Conservation (phyloP, 2,888 invertebrate genomes). For the Arrhopalites spinosus region DNA sequence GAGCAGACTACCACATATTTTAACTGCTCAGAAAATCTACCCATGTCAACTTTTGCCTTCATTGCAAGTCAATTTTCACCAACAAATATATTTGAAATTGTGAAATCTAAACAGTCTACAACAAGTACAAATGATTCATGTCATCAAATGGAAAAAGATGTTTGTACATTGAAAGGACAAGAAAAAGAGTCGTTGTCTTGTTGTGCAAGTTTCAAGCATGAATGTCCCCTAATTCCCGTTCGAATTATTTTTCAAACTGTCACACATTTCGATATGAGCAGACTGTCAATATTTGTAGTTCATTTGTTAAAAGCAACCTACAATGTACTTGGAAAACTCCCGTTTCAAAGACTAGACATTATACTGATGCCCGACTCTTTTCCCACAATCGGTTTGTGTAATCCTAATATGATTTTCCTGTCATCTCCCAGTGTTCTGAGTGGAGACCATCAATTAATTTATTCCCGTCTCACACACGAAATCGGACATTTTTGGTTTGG, state of each 20-base stretch:
- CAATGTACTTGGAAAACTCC: constrained; percentile 58
- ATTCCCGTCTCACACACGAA: constrained; percentile 59
- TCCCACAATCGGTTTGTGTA: constrained; percentile 56
- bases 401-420: constrained; percentile 60
- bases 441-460: constrained; percentile 53
- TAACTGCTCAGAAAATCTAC: constrained; percentile 55
- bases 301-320: constrained; percentile 56
- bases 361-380: constrained; percentile 58
- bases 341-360: constrained; percentile 59
- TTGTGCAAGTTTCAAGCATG: too few species aligned
- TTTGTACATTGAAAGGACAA: too few species aligned
- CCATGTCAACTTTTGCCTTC: constrained; percentile 60
- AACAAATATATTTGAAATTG: constrained; percentile 1
- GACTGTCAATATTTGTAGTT: constrained; percentile 56
- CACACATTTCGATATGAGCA: constrained; percentile 7
- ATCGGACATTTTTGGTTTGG: constrained; percentile 62
- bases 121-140: too few species aligned
- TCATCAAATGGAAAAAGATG: too few species aligned
- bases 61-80: constrained; percentile 59
- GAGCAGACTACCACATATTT: constrained; percentile 52
- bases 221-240: not conserved
- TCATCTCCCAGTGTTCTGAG: constrained; percentile 58
- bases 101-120: too few species aligned
- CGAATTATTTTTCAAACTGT: not conserved
- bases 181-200: too few species aligned